Evolutionary conservation across 2,797 vertebrate genomes (phyloP).

Genomic region (Atherinosoma microstoma): DNA sequence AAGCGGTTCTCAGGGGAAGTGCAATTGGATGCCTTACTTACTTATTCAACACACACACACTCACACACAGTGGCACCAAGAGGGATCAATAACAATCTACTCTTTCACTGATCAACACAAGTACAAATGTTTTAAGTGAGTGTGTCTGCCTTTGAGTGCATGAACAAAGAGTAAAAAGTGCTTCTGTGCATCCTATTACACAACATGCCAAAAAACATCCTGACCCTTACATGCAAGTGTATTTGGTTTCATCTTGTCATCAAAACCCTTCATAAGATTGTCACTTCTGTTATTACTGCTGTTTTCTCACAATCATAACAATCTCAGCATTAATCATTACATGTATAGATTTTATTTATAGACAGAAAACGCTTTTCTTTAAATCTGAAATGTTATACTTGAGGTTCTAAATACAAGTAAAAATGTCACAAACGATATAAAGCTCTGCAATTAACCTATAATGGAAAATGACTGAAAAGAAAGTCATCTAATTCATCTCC

Average conservation of each 20-base stretch:
- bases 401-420: not conserved
- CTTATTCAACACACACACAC: constrained; percentile 12
- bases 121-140: constrained; percentile 18
- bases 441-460: constrained; percentile 15
- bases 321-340: constrained; percentile 16
- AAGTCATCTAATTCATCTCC: constrained; percentile 8
- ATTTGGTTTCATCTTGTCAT: constrained; percentile 25
- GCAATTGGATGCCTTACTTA: constrained; percentile 26
- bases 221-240: too few relatives aligned
- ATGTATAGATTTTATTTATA: not conserved
- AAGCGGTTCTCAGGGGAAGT: constrained; percentile 23
- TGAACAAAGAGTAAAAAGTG: constrained; percentile 2
- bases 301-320: constrained; percentile 2
- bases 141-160: constrained; percentile 8
- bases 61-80: constrained; percentile 12
- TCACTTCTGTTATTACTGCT: not conserved
- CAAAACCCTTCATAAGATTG: constrained; percentile 23
- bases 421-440: not conserved
- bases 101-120: constrained; percentile 35
- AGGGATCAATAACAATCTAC: constrained; percentile 49
- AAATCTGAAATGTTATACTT: not conserved
- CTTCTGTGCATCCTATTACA: not conserved
- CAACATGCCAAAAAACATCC: not conserved
- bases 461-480: constrained; percentile 28
- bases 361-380: not conserved